A percentile compares a stretch with the other conserved stretches of the same genome.
Conservation (phyloP, 1,140 invertebrate genomes). For the Drosophila rufa region DNA sequence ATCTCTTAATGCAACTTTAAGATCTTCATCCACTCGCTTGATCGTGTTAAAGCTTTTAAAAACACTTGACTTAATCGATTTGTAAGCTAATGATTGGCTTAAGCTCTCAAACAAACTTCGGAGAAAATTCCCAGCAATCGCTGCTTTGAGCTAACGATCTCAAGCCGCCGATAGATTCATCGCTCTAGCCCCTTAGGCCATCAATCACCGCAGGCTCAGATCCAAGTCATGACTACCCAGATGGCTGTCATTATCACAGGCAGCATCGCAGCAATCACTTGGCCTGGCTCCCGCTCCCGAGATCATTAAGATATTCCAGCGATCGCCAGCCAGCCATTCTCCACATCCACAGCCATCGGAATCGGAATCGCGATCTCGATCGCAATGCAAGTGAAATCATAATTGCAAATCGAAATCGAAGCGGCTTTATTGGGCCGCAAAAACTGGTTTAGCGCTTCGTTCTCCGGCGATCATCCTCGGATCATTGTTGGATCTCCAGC, state of each 20-base stretch:
- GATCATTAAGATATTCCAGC: constrained; percentile 40
- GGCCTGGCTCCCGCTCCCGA: constrained; percentile 5
- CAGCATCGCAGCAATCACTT: constrained; percentile 8
- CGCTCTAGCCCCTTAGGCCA: constrained; percentile 23
- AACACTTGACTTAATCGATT: not conserved
- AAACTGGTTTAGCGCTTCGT: constrained; percentile 63
- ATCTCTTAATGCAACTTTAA: not conserved
- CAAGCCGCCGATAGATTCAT: constrained; percentile 2
- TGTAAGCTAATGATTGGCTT: not conserved
- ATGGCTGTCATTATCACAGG: constrained; percentile 41
- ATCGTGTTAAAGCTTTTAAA: not conserved
- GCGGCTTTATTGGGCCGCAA: constrained; percentile 56
- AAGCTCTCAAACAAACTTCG: not conserved
- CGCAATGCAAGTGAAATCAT: constrained; percentile 77
- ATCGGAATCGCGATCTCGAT: constrained; percentile 30
- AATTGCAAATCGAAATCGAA: constrained; percentile 72
- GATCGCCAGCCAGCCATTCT: constrained; percentile 23
- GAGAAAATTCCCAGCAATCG: constrained; percentile 5
- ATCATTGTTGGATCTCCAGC: constrained; percentile 6
- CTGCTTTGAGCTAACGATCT: constrained; percentile 22
- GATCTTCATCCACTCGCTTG: not conserved
- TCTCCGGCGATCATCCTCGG: constrained; percentile 43
- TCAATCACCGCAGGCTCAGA: constrained; percentile 48
- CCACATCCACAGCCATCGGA: constrained; percentile 18
- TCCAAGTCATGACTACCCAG: constrained; percentile 15